Conservation (phyloP, 1,140 invertebrate genomes). For the Schlechtendalia chinensis region DNA sequence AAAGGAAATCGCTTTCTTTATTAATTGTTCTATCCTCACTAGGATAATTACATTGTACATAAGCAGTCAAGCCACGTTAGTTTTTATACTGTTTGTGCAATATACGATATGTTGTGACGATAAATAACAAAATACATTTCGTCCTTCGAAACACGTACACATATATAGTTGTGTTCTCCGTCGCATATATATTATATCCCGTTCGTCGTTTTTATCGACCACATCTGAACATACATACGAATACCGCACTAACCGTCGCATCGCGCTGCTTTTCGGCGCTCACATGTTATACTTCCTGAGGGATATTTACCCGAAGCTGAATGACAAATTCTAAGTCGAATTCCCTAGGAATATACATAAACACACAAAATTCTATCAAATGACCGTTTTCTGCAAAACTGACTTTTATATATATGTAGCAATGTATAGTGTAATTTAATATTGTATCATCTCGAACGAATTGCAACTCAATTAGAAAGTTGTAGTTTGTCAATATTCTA, state of each 20-base stretch:
- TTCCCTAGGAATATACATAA: background rate
- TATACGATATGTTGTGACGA: background rate
- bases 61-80: too few species aligned
- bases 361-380: background rate
- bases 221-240: background rate
- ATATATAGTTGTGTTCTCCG: too few species aligned
- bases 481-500: too few species aligned
- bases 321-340: background rate
- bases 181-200: background rate
- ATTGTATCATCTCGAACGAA: background rate
- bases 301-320: constrained; percentile 3
- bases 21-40: background rate
- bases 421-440: background rate
- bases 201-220: background rate
- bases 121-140: constrained; percentile 28
- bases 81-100: background rate
- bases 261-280: background rate
- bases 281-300: background rate
- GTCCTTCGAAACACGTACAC: too few species aligned
- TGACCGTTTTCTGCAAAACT: too few species aligned
- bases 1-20: background rate
- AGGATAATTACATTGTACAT: background rate
- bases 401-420: background rate
- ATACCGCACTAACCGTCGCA: background rate
- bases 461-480: background rate